Evolutionary conservation across 1,140 invertebrate genomes (phyloP).

Genomic region (Drosophila virilis): DNA sequence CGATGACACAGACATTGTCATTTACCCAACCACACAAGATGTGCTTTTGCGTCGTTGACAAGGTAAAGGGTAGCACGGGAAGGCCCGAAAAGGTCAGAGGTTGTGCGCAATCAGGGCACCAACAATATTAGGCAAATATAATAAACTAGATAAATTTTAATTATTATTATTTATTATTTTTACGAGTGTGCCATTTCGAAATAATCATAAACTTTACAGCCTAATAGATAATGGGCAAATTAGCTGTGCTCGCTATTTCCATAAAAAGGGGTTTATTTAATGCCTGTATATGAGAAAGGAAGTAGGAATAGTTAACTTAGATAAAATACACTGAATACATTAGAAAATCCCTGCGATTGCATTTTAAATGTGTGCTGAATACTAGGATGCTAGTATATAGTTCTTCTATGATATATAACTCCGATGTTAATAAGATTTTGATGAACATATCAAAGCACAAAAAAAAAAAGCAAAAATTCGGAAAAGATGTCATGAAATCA

Average conservation of each 20-base stretch:
- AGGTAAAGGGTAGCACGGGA: not conserved
- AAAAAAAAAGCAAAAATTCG: no score
- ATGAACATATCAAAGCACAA: no score
- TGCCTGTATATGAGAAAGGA: not conserved
- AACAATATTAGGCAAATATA: constrained; percentile 7
- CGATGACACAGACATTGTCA: not conserved
- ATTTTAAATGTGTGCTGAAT: no score
- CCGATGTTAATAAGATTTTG: no score
- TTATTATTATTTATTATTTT: not conserved
- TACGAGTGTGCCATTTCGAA: not conserved
- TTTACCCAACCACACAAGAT: not conserved
- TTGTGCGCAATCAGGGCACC: constrained; percentile 31
- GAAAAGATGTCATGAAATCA: no score
- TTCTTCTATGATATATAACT: no score
- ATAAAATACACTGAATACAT: no score
- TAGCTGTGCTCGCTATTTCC: not conserved
- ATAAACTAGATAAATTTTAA: constrained; percentile 8
- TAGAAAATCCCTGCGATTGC: no score
- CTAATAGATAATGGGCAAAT: not conserved
- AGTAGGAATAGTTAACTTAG: not conserved
- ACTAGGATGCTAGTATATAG: no score
- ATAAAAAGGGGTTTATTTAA: not conserved
- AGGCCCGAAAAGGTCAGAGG: constrained; percentile 57
- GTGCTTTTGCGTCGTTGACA: not conserved
- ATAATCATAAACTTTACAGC: not conserved